Percentiles rank a stretch among this genome's conserved stretches.
Conservation (phyloP, 2,888 invertebrate genomes). For the Apodemia zela region DNA sequence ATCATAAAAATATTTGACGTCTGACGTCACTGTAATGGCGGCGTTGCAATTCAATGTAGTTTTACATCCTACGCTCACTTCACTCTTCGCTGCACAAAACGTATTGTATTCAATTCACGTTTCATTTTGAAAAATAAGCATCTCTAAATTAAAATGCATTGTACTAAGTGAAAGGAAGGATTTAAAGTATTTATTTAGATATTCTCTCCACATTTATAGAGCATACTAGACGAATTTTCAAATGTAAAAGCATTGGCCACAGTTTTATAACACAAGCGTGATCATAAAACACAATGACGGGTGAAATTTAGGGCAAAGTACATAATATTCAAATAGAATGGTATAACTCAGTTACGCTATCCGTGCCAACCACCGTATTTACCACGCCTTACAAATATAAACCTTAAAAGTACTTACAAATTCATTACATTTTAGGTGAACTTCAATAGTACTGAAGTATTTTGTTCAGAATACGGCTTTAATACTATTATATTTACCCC, state of each 20-base stretch:
- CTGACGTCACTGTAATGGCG: too few species aligned
- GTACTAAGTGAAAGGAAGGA: too few species aligned
- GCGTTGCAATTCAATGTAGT: too few species aligned
- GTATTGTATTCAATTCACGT: too few species aligned
- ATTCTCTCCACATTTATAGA: not conserved
- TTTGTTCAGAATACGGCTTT: too few species aligned
- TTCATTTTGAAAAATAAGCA: too few species aligned
- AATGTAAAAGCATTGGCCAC: not conserved
- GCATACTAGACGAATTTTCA: not conserved
- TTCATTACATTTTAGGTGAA: not conserved
- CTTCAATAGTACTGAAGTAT: too few species aligned
- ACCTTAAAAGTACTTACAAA: not conserved
- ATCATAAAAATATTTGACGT: too few species aligned
- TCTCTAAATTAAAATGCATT: too few species aligned
- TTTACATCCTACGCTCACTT: too few species aligned
- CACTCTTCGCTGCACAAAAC: too few species aligned
- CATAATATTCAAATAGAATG: not conserved
- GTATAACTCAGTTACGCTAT: constrained; percentile 1
- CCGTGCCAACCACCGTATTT: constrained; percentile 6
- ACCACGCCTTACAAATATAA: not conserved
- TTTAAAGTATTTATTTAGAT: not conserved
- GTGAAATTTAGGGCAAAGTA: constrained; percentile 7
- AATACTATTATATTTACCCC: too few species aligned
- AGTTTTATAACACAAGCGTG: not conserved
- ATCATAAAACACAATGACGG: not conserved